A percentile compares a stretch with the other conserved stretches of the same genome.
These are phyloP conservation scores for Coreius guichenoti DNA, from an alignment of 2,797 vertebrate genomes.

Conservation along the genomic window DNA sequence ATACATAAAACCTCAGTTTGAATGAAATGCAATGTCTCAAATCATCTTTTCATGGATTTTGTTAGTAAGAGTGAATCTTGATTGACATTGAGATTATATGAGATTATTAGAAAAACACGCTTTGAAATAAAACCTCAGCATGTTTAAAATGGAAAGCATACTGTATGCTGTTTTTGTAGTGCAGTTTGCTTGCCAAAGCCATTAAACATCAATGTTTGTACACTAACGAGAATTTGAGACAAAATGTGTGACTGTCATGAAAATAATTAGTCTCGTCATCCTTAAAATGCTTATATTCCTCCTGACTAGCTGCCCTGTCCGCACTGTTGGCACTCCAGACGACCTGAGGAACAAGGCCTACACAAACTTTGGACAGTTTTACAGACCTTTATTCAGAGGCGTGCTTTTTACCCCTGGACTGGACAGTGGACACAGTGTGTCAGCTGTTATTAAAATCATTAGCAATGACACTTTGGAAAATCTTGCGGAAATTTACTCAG, in stretches of 20 bases:
- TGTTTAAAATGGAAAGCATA: background rate
- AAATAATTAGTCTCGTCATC: background rate
- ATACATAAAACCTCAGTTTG: background rate
- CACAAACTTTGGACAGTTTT: constrained; percentile 31
- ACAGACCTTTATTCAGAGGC: background rate
- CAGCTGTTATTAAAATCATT: background rate
- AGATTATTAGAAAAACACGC: background rate
- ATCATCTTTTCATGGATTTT: background rate
- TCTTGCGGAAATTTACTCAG: background rate
- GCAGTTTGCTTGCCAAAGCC: background rate
- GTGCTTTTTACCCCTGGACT: background rate
- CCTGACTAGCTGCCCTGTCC: no score
- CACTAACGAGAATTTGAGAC: background rate
- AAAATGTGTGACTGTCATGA: background rate
- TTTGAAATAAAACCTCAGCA: background rate
- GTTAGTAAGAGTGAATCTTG: background rate
- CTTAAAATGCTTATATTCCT: background rate
- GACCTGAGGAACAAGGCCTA: background rate
- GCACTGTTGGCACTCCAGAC: background rate
- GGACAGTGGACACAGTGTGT: background rate
- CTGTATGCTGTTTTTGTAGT: background rate
- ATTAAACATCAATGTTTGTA: background rate
- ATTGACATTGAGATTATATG: background rate
- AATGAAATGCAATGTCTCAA: background rate
- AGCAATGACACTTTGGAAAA: background rate